phyloP scores from a whole-genome alignment of 2,113 vertebrate species.

The Panthera tigris region DNA sequence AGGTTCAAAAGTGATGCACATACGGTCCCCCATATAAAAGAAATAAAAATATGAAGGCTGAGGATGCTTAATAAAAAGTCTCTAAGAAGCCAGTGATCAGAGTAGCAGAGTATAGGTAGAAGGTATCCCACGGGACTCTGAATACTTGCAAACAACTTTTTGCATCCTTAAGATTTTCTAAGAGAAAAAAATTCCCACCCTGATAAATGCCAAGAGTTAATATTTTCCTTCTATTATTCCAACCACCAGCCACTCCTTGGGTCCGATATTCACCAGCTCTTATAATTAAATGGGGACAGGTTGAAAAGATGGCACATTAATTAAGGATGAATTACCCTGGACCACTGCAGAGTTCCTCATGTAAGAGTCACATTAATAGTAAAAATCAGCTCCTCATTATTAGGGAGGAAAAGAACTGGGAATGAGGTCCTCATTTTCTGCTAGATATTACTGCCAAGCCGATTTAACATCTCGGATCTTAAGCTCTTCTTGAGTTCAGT shows the following conservation, averaged over 20 bases:
- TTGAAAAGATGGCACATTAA: constrained; percentile 80
- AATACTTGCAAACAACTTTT: neutral
- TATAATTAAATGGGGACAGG: constrained; percentile 73
- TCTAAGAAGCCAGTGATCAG: neutral
- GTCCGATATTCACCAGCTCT: constrained; percentile 58
- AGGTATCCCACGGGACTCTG: neutral
- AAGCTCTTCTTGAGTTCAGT: constrained; percentile 43
- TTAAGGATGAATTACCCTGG: constrained; percentile 79
- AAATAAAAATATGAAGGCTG: neutral
- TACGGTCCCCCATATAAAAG: neutral
- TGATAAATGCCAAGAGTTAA: constrained; percentile 2
- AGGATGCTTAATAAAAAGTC: neutral
- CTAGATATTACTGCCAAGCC: constrained; percentile 61
- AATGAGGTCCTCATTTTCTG: constrained; percentile 78
- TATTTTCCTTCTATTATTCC: constrained; percentile 16
- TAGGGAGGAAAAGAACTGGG: constrained; percentile 76
- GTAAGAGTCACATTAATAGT: constrained; percentile 74
- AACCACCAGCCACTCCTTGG: constrained; percentile 40
- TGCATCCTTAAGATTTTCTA: neutral
- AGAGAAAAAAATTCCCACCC: neutral
- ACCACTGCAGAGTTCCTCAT: constrained; percentile 67
- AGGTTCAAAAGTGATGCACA: neutral
- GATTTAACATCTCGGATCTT: constrained; percentile 48
- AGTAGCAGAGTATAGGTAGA: neutral
- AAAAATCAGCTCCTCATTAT: constrained; percentile 81